Conservation (phyloP, 2,113 vertebrate species). For the Prietella phreatophila region DNA sequence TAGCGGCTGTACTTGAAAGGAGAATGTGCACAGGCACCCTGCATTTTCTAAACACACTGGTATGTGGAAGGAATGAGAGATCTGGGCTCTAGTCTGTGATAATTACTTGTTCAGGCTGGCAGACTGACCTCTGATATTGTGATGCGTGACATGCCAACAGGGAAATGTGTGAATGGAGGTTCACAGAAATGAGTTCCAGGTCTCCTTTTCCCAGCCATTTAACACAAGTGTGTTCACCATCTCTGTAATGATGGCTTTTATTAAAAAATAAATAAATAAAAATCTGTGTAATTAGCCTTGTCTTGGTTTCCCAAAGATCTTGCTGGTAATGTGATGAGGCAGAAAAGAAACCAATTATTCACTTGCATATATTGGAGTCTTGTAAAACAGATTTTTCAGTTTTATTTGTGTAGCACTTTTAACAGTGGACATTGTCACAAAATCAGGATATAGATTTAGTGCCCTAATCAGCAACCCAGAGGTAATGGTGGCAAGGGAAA, state of each 20-base stretch:
- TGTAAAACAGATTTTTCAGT: not conserved
- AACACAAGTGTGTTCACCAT: not conserved
- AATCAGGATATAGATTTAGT: not conserved
- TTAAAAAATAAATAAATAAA: no score
- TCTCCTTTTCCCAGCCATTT: not conserved
- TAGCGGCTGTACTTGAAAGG: not conserved
- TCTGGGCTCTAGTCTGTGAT: constrained; percentile 27
- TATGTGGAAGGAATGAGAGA: constrained; percentile 31
- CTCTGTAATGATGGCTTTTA: not conserved
- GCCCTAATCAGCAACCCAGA: not conserved
- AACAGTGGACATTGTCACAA: not conserved
- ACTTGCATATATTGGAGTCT: not conserved
- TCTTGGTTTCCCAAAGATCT: not conserved
- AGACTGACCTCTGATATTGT: not conserved
- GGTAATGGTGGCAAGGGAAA: no score
- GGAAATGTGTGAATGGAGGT: constrained; percentile 19
- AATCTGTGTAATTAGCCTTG: not conserved
- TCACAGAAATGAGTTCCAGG: not conserved
- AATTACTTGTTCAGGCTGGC: constrained; percentile 39
- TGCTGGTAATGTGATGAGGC: not conserved
- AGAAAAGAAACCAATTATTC: not conserved
- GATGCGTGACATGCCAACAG: constrained; percentile 3
- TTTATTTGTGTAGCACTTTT: not conserved
- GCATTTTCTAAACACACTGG: constrained; percentile 20
- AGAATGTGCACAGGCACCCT: constrained; percentile 11